phyloP scores from a whole-genome alignment of 2,888 invertebrate genomes.

The Rhagonycha fulva region DNA sequence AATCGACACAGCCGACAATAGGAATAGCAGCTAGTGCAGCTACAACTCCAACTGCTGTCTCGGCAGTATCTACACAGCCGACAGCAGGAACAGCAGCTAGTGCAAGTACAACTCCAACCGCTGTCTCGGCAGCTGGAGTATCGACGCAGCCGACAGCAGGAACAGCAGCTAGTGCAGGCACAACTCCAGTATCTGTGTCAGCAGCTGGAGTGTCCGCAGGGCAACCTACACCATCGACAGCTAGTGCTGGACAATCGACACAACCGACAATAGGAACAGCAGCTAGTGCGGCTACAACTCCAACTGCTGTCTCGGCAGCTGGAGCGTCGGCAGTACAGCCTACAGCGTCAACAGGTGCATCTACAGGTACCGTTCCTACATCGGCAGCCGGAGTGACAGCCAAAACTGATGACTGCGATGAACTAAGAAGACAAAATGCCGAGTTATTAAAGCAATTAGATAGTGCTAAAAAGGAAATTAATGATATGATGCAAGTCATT shows the following conservation, averaged over 20 bases:
- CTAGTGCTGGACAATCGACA: not conserved
- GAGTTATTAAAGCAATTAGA: slow-evolving; percentile 3
- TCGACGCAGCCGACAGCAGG: not conserved
- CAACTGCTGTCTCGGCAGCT: not conserved
- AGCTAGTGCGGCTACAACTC: not conserved
- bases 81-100: not conserved
- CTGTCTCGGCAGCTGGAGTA: not conserved
- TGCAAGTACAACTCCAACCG: not conserved
- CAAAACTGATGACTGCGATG: not conserved
- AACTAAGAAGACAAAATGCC: not conserved
- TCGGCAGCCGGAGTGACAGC: not conserved
- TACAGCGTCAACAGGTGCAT: not conserved
- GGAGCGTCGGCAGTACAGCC: not conserved
- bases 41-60: not conserved
- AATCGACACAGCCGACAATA: not conserved
- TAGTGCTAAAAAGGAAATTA: slow-evolving; percentile 35
- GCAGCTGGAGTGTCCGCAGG: not conserved
- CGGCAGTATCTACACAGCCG: not conserved
- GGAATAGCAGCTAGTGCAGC: not conserved
- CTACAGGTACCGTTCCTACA: not conserved
- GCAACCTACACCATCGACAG: not conserved
- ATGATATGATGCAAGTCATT: slow-evolving; percentile 38
- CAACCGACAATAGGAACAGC: not conserved
- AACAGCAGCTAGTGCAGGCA: not conserved
- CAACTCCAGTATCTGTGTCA: not conserved